phyloP scores from a whole-genome alignment of 2,888 invertebrate species.

The Diaperis boleti region DNA sequence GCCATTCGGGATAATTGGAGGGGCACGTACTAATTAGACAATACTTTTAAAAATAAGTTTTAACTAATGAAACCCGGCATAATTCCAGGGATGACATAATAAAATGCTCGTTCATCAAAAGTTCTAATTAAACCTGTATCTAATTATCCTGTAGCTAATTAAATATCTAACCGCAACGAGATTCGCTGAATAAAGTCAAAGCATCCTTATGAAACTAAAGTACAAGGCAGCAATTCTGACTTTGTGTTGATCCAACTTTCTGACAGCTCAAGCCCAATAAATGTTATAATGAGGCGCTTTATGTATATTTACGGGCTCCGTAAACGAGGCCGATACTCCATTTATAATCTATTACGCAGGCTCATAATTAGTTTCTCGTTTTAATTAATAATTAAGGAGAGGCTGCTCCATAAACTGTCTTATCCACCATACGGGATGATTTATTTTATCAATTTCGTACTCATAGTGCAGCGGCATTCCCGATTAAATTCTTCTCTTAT shows the following conservation, averaged over 20 bases:
- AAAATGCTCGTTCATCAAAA: slow-evolving; percentile 66
- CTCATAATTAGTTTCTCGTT: slow-evolving; percentile 65
- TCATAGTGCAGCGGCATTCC: slow-evolving; percentile 39
- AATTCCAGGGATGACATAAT: slow-evolving; percentile 55
- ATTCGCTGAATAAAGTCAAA: slow-evolving; percentile 60
- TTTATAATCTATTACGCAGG: slow-evolving; percentile 63
- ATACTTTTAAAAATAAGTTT: slow-evolving; percentile 55
- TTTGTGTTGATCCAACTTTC: slow-evolving; percentile 64
- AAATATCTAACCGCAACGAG: slow-evolving; percentile 64
- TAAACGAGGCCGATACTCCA: slow-evolving; percentile 61
- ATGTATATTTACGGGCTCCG: slow-evolving; percentile 60
- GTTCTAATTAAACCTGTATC: slow-evolving; percentile 66
- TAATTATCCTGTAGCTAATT: slow-evolving; percentile 65
- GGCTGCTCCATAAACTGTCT: slow-evolving; percentile 56
- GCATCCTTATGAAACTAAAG: slow-evolving; percentile 64
- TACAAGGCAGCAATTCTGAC: slow-evolving; percentile 62
- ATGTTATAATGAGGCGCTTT: slow-evolving; percentile 63
- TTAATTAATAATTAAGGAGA: slow-evolving; percentile 65
- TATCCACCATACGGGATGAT: slow-evolving; percentile 47
- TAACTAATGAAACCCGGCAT: slow-evolving; percentile 53
- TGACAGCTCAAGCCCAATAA: slow-evolving; percentile 64
- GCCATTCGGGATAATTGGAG: slow-evolving; percentile 55
- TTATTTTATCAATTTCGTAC: slow-evolving; percentile 56
- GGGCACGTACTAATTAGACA: slow-evolving; percentile 57
- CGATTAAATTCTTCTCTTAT: slow-evolving; percentile 55